Conservation (phyloP, 2,797 vertebrate species). For the Heliangelus exortis region DNA sequence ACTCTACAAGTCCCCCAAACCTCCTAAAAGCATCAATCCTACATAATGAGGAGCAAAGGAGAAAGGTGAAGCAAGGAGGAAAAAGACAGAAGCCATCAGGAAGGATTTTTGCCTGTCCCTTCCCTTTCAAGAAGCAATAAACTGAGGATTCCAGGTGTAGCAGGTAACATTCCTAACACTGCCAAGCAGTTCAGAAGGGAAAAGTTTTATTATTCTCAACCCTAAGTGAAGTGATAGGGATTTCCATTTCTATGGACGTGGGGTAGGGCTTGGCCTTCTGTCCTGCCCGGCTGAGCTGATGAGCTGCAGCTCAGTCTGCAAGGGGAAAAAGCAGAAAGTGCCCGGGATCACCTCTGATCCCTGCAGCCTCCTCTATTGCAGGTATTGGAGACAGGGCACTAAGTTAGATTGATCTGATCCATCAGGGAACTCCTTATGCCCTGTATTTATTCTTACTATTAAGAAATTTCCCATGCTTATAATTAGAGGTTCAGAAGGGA, state of each 20-base stretch:
- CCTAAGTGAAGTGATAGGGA: background rate
- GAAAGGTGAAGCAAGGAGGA: background rate
- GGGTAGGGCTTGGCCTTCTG: background rate
- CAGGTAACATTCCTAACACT: background rate
- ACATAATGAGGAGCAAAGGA: background rate
- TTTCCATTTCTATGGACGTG: background rate
- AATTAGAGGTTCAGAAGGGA: background rate
- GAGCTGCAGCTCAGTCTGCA: background rate
- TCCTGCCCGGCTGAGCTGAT: too few relatives aligned
- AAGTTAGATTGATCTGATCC: background rate
- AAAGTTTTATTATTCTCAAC: background rate
- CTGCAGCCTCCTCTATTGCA: background rate
- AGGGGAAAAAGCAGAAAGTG: background rate
- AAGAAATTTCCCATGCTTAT: background rate
- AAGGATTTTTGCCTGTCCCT: background rate
- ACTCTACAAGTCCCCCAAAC: background rate
- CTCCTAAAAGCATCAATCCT: background rate
- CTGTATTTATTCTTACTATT: background rate
- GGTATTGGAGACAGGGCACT: background rate
- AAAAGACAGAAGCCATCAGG: background rate
- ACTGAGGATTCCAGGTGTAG: background rate
- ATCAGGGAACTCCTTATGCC: background rate
- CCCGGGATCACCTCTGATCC: rapidly evolving
- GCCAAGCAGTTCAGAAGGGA: background rate
- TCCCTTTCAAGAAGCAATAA: background rate